A percentile compares a stretch with the other conserved stretches of the same genome.
phyloP scores from a whole-genome alignment of 1,140 invertebrate species.

The Parapsyche elsis region DNA sequence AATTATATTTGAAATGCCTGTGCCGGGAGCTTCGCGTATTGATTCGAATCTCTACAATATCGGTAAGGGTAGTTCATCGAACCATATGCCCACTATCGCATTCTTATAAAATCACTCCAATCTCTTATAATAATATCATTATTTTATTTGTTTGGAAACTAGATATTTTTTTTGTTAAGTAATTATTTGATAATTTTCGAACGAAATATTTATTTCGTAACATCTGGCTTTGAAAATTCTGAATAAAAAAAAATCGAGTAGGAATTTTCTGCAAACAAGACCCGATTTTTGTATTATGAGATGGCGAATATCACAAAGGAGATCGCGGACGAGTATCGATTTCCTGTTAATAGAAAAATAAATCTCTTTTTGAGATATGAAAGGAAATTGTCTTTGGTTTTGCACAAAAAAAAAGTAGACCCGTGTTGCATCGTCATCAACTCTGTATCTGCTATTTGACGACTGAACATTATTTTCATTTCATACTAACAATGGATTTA shows the following conservation, averaged over 20 bases:
- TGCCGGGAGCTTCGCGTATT: not conserved
- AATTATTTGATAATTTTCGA: too few species aligned
- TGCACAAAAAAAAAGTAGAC: not conserved
- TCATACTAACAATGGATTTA: conserved; percentile 2
- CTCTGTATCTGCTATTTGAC: too few species aligned
- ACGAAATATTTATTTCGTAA: not conserved
- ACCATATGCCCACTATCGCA: not conserved
- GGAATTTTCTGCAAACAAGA: conserved; percentile 40
- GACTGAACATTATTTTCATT: conserved; percentile 4
- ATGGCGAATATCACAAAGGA: conserved; percentile 44
- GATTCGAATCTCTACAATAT: not conserved
- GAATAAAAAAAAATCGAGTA: not conserved
- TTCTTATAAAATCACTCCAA: not conserved
- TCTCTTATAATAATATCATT: too few species aligned
- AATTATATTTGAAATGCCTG: conserved; percentile 42
- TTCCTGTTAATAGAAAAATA: conserved; percentile 57
- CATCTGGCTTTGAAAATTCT: not conserved
- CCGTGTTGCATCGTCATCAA: not conserved
- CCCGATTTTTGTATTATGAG: conserved; percentile 40
- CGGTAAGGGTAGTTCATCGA: not conserved
- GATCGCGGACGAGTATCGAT: conserved; percentile 54
- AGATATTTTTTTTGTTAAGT: not conserved
- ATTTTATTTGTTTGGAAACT: too few species aligned
- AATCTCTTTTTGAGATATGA: conserved; percentile 48
- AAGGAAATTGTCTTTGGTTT: conserved; percentile 54